Evolutionary conservation across 2,797 vertebrate species (phyloP).

Genomic region (Alauda arvensis): DNA sequence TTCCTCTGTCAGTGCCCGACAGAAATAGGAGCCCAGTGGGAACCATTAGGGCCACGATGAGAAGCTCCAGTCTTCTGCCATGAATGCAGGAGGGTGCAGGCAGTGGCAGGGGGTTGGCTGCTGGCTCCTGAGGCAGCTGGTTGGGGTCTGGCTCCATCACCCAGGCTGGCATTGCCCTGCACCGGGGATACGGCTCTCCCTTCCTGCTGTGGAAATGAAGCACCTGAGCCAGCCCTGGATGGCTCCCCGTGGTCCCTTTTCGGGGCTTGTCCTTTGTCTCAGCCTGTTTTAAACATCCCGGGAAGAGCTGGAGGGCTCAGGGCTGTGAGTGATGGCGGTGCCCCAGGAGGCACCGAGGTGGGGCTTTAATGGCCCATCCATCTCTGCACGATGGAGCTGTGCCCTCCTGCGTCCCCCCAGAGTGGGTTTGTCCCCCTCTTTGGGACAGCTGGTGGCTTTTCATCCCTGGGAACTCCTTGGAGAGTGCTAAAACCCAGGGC

Average conservation of each 20-base stretch:
- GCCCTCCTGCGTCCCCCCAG: not conserved
- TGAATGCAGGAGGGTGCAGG: constrained; percentile 13
- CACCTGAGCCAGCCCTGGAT: constrained; percentile 26
- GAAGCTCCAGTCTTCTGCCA: constrained; percentile 11
- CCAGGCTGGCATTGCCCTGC: not conserved
- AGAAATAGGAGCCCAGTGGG: constrained; percentile 57
- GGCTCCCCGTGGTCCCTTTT: not conserved
- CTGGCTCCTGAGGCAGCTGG: constrained; percentile 12
- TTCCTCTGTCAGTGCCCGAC: constrained; percentile 20
- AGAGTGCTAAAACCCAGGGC: not conserved
- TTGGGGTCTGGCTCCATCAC: not conserved
- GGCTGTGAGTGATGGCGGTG: not conserved
- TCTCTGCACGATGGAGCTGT: not conserved
- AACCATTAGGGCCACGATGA: not conserved
- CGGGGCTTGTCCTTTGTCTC: constrained; percentile 1
- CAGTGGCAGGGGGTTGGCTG: not conserved
- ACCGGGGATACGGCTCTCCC: rapidly evolving
- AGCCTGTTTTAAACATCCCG: not conserved
- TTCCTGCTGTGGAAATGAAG: constrained; percentile 5
- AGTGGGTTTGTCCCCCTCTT: rapidly evolving
- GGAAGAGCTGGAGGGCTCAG: not conserved
- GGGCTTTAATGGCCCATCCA: not conserved
- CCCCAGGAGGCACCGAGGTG: not conserved
- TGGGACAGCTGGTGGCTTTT: not conserved
- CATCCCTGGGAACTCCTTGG: not conserved